Evolutionary conservation across 2,113 vertebrate genomes (phyloP).

Genomic region (Prochilodus magdalenae): DNA sequence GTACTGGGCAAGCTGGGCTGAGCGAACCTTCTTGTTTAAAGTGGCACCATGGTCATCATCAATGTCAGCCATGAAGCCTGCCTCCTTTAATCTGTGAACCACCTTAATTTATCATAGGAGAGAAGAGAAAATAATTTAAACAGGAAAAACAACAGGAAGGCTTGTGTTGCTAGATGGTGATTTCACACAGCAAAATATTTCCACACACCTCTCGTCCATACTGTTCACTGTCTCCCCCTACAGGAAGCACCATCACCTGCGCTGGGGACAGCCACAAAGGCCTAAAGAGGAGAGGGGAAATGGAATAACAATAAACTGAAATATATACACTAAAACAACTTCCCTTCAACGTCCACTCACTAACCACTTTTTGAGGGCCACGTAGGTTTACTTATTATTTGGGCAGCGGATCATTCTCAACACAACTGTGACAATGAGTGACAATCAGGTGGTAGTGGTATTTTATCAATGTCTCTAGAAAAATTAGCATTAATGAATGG

Average conservation of each 20-base stretch:
- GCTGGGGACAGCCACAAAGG: constrained; percentile 89
- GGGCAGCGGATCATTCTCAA: no score
- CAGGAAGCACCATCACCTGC: constrained; percentile 86
- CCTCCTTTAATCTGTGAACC: constrained; percentile 71
- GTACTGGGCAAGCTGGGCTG: constrained; percentile 87
- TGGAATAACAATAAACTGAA: neutral
- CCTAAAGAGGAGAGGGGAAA: constrained; percentile 67
- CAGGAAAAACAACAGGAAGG: neutral
- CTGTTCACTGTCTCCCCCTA: constrained; percentile 76
- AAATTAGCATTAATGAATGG: no score
- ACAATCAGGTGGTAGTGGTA: no score
- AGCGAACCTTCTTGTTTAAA: constrained; percentile 87
- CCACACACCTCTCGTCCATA: constrained; percentile 83
- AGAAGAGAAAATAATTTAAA: neutral
- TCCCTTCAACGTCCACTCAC: no score
- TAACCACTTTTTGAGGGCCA: no score
- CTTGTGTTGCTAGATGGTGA: neutral
- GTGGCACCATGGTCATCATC: constrained; percentile 77
- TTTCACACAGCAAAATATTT: neutral
- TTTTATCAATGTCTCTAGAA: no score
- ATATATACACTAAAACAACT: neutral
- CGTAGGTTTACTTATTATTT: no score
- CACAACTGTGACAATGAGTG: no score
- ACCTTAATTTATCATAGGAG: constrained; percentile 72
- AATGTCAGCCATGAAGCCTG: constrained; percentile 80